Percentiles rank a stretch among this genome's conserved stretches.
phyloP scores from a whole-genome alignment of 1,140 invertebrate genomes.

The Dinoponera quadriceps region DNA sequence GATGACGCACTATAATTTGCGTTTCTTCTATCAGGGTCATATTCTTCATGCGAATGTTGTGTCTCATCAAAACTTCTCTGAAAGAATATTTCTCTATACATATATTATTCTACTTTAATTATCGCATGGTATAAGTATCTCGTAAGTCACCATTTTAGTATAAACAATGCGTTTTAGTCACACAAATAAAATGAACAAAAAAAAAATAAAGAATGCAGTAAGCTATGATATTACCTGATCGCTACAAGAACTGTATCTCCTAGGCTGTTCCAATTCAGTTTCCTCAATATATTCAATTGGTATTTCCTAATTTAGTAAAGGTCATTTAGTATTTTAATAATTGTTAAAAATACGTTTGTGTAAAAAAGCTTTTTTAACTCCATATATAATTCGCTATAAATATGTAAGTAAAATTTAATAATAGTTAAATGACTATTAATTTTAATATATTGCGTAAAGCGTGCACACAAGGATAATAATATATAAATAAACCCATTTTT shows the following conservation, averaged over 20 bases:
- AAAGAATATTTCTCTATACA: constrained; percentile 50
- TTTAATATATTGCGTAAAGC: not conserved
- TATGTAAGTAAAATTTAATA: constrained; percentile 28
- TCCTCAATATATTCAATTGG: constrained; percentile 80
- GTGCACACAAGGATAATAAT: constrained; percentile 2
- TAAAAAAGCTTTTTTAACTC: constrained; percentile 5
- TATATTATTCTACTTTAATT: not conserved
- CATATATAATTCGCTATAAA: constrained; percentile 11
- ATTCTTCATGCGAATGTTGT: constrained; percentile 77
- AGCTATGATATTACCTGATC: constrained; percentile 79
- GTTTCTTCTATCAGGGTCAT: constrained; percentile 83
- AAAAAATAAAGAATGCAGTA: constrained; percentile 20
- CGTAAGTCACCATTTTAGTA: constrained; percentile 26
- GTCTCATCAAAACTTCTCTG: constrained; percentile 82
- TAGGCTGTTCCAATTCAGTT: constrained; percentile 74
- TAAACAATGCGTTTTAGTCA: constrained; percentile 13
- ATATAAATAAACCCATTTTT: not conserved
- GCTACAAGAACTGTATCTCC: constrained; percentile 82
- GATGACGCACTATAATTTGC: constrained; percentile 83
- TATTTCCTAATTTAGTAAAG: constrained; percentile 77
- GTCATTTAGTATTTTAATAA: constrained; percentile 55
- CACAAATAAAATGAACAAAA: not conserved
- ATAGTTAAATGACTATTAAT: constrained; percentile 21
- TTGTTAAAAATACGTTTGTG: constrained; percentile 57
- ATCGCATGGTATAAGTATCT: not conserved